These are phyloP conservation scores for Coronaproctus castanopsis DNA, from an alignment of 2,888 invertebrate species.

Conservation along the genomic window DNA sequence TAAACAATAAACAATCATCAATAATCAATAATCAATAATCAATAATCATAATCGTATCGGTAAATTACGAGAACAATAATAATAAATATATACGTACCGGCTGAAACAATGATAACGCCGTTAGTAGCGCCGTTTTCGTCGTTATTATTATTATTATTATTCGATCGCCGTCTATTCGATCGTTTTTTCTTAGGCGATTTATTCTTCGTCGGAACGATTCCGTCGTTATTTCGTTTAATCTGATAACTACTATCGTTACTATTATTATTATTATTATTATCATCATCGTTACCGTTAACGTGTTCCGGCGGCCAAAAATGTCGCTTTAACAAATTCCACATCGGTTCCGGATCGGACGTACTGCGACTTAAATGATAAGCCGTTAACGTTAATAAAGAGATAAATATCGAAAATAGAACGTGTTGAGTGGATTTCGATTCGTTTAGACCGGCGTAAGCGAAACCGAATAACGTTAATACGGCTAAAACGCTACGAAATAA, in stretches of 20 bases:
- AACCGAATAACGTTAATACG: conserved; percentile 60
- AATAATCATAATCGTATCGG: too few species aligned
- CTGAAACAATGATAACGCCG: too few species aligned
- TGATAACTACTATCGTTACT: too few species aligned
- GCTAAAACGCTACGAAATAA: conserved; percentile 60
- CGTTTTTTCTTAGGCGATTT: conserved; percentile 6
- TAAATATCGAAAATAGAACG: conserved; percentile 83
- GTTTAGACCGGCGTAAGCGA: conserved; percentile 66
- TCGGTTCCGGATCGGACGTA: conserved; percentile 71
- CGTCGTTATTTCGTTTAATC: conserved; percentile 23
- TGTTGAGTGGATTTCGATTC: conserved; percentile 73
- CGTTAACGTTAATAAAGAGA: conserved; percentile 65
- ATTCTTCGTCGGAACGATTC: conserved; percentile 13
- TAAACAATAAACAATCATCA: too few species aligned
- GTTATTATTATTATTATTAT: too few species aligned
- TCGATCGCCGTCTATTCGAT: too few species aligned
- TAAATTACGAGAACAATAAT: too few species aligned
- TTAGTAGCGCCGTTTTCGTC: too few species aligned
- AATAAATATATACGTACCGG: too few species aligned
- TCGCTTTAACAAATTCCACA: conserved; percentile 71
- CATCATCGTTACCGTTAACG: too few species aligned
- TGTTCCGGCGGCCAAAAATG: conserved; percentile 42
- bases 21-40: too few species aligned
- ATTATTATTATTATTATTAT: too few species aligned
- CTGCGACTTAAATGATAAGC: conserved; percentile 84